Percentiles rank a stretch among this genome's conserved stretches.
Conservation (phyloP, 2,797 vertebrate genomes). For the Threskiornis aethiopicus region DNA sequence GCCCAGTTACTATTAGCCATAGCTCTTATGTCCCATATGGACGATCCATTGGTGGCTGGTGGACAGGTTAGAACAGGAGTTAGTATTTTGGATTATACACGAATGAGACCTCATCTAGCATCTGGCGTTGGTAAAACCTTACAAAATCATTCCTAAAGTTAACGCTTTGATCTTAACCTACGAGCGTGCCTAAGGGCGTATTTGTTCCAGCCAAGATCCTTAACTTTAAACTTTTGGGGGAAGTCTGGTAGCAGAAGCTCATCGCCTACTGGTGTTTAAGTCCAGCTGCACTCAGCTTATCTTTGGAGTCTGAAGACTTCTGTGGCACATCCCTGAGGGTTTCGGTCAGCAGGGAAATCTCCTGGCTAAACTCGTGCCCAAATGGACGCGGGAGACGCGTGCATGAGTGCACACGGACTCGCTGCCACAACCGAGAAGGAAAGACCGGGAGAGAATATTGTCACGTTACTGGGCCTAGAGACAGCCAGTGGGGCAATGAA, state of each 20-base stretch:
- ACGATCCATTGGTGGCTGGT: constrained; percentile 82
- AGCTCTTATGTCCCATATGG: constrained; percentile 96
- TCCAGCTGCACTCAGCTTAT: not conserved
- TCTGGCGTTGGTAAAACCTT: not conserved
- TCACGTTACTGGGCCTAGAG: not conserved
- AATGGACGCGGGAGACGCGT: fast-evolving
- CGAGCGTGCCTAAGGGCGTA: fast-evolving
- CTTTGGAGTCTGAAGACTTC: not conserved
- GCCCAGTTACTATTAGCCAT: constrained; percentile 95
- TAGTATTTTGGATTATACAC: constrained; percentile 55
- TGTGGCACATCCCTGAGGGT: not conserved
- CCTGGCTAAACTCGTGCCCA: not conserved
- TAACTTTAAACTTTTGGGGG: not conserved
- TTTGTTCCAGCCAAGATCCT: not conserved
- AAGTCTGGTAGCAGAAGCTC: not conserved
- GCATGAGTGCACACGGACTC: not conserved
- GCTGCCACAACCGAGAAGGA: not conserved
- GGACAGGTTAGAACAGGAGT: constrained; percentile 81
- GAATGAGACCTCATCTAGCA: not conserved
- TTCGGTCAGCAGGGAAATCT: not conserved
- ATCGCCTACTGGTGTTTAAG: fast-evolving
- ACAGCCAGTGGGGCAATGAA: constrained; percentile 5
- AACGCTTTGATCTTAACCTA: not conserved
- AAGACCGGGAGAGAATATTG: not conserved
- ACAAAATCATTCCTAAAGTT: not conserved